Conservation (phyloP, 2,888 invertebrate genomes). For the Lepidochitona cinerea region DNA sequence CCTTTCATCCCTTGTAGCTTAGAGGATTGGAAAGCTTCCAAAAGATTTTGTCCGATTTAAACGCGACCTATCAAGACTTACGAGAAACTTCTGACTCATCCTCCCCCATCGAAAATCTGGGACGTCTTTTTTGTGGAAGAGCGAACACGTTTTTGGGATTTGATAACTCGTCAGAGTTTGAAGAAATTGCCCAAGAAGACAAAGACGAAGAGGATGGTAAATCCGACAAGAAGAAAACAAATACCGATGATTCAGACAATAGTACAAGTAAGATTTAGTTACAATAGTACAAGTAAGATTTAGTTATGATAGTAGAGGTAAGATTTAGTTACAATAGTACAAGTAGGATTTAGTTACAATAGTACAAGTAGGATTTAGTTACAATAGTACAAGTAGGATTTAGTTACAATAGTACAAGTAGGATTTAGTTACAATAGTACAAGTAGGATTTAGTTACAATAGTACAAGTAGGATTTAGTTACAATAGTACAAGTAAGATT, state of each 20-base stretch:
- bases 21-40: conserved; percentile 19
- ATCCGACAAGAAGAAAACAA: background rate
- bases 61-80: background rate
- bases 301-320: background rate
- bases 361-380: too few species aligned
- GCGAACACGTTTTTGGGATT: background rate
- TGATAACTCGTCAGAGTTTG: background rate
- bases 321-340: too few species aligned
- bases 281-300: too few species aligned
- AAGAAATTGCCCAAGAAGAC: background rate
- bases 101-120: background rate
- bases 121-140: conserved; percentile 20
- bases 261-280: background rate
- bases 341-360: too few species aligned
- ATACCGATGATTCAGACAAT: conserved; percentile 13
- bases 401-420: too few species aligned
- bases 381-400: too few species aligned
- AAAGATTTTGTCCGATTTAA: background rate
- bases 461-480: too few species aligned
- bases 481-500: too few species aligned
- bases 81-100: background rate
- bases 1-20: background rate
- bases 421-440: too few species aligned
- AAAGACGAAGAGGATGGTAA: conserved; percentile 14
- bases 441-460: too few species aligned